Percentiles rank a stretch among this genome's conserved stretches.
Conservation (phyloP, 2,888 invertebrate genomes). For the Chalcis sispes region DNA sequence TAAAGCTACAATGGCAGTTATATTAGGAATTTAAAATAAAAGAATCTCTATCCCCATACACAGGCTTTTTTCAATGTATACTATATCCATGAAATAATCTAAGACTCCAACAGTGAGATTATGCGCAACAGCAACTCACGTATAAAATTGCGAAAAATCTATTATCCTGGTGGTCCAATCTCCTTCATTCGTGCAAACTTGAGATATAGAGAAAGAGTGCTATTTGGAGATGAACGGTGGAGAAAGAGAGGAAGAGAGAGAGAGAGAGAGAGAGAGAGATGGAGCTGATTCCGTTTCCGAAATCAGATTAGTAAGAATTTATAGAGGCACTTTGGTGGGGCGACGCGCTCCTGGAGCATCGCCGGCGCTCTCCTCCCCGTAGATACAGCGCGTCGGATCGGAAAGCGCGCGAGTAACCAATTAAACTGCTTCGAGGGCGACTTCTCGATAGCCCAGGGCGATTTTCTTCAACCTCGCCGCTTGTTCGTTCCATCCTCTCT, state of each 20-base stretch:
- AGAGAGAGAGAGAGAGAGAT: slow-evolving; percentile 11
- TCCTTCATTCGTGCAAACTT: not conserved
- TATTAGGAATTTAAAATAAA: no score
- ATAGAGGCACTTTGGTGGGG: slow-evolving; percentile 66
- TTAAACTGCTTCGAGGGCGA: slow-evolving; percentile 59
- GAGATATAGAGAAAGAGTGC: no score
- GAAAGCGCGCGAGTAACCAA: slow-evolving; percentile 55
- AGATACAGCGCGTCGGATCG: slow-evolving; percentile 14
- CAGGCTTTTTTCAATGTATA: no score
- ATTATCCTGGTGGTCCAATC: slow-evolving; percentile 31
- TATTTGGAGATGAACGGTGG: no score
- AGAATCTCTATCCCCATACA: no score
- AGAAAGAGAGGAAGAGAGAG: slow-evolving; percentile 17
- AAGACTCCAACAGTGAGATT: no score
- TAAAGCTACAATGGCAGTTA: no score
- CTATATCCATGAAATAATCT: no score
- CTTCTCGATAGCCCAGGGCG: not conserved
- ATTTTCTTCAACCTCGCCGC: no score
- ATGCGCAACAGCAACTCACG: slow-evolving; percentile 35
- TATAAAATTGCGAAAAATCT: slow-evolving; percentile 32
- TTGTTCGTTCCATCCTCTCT: slow-evolving; percentile 1
- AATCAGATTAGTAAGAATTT: slow-evolving; percentile 70
- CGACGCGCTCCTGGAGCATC: no score
- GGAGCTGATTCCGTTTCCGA: slow-evolving; percentile 53
- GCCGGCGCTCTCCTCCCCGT: no score